phyloP scores from a whole-genome alignment of 2,888 invertebrate species.

The Branchipolynoe longqiensis region DNA sequence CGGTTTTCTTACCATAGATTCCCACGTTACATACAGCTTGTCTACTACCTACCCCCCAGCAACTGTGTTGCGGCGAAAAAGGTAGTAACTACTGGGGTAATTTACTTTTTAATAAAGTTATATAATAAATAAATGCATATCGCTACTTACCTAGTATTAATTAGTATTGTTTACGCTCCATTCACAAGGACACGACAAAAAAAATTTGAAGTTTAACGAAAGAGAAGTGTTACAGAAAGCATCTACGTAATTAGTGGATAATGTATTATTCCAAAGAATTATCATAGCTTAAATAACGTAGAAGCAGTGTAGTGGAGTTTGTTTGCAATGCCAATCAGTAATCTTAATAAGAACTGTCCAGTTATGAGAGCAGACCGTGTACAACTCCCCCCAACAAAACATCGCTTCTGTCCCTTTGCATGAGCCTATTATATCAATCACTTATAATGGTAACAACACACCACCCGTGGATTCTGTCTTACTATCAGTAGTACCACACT shows the following conservation, averaged over 20 bases:
- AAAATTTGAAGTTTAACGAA: not conserved
- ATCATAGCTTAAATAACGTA: constrained; percentile 2
- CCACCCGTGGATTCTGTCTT: constrained; percentile 39
- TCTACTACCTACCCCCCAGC: constrained; percentile 58
- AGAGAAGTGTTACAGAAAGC: not conserved
- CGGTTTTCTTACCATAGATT: constrained; percentile 60
- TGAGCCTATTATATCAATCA: not conserved
- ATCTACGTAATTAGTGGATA: not conserved
- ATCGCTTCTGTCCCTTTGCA: constrained; percentile 1
- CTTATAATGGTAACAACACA: constrained; percentile 38
- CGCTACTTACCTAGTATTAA: not conserved
- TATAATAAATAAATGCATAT: not conserved
- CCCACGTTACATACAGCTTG: constrained; percentile 62
- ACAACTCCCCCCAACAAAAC: not conserved
- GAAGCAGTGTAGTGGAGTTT: constrained; percentile 1
- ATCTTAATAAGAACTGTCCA: not conserved
- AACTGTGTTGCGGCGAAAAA: constrained; percentile 60
- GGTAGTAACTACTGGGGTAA: constrained; percentile 58
- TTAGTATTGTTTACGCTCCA: constrained; percentile 12
- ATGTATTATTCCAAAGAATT: not conserved
- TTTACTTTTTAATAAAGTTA: constrained; percentile 58
- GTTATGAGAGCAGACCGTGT: not conserved
- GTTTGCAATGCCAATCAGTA: not conserved
- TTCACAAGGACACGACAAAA: not conserved
- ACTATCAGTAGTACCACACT: constrained; percentile 34